Conservation (phyloP, 2,888 invertebrate genomes). For the Hyposoter didymator region DNA sequence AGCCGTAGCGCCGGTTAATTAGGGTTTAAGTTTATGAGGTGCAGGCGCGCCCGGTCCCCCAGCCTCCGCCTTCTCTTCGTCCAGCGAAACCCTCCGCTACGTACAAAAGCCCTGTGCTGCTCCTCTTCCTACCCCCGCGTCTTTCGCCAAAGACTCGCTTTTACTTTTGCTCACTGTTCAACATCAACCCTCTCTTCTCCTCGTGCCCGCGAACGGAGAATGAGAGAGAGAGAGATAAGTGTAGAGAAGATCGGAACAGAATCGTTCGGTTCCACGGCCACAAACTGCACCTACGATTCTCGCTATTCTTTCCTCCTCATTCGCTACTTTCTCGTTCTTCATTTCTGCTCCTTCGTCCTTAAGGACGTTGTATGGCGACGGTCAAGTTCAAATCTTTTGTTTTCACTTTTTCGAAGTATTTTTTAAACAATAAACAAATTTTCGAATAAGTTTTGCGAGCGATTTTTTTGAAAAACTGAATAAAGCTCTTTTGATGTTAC, state of each 20-base stretch:
- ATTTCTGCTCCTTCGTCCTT: slow-evolving; percentile 17
- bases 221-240: slow-evolving; percentile 38
- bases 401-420: too few species aligned
- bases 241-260: slow-evolving; percentile 67
- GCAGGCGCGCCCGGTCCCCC: slow-evolving; percentile 83
- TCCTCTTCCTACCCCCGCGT: slow-evolving; percentile 61
- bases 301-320: slow-evolving; percentile 14
- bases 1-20: slow-evolving; percentile 84
- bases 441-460: too few species aligned
- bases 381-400: too few species aligned
- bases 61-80: slow-evolving; percentile 66
- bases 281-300: slow-evolving; percentile 39
- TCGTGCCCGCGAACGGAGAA: slow-evolving; percentile 28
- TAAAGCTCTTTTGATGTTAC: too few species aligned
- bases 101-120: slow-evolving; percentile 51
- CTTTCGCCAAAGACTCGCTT: slow-evolving; percentile 57
- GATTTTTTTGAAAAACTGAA: too few species aligned
- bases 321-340: slow-evolving; percentile 2
- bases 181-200: slow-evolving; percentile 59
- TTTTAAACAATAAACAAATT: too few species aligned
- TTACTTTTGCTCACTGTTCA: slow-evolving; percentile 75
- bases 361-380: background rate
- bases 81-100: slow-evolving; percentile 47
- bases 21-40: slow-evolving; percentile 85
- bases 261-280: slow-evolving; percentile 46